Evolutionary conservation across 1,140 invertebrate genomes (phyloP).

Genomic region (Glomeris maerens): DNA sequence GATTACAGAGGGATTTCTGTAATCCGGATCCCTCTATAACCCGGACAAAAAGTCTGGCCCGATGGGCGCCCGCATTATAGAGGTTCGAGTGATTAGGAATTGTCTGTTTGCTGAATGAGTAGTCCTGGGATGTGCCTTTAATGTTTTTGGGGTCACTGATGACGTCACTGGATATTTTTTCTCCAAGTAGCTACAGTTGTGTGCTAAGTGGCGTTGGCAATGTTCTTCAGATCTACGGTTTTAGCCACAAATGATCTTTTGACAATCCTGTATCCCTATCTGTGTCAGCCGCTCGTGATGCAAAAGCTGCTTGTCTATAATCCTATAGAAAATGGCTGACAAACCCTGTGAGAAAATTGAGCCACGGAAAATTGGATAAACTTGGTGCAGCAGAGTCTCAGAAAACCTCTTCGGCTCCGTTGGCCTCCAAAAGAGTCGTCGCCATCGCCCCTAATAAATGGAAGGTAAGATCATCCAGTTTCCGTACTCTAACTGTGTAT

Average conservation of each 20-base stretch:
- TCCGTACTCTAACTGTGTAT: constrained; percentile 1
- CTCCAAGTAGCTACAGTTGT: neutral
- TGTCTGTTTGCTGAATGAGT: too few species aligned
- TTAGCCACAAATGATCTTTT: neutral
- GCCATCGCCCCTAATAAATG: constrained; percentile 47
- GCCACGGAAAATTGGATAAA: constrained; percentile 75
- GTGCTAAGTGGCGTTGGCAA: neutral
- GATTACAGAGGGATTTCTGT: too few species aligned
- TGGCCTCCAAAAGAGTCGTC: neutral
- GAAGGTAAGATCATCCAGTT: constrained; percentile 40
- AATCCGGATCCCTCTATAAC: too few species aligned
- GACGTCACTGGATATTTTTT: neutral
- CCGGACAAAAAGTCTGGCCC: too few species aligned
- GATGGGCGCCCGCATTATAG: too few species aligned
- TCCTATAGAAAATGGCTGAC: constrained; percentile 78
- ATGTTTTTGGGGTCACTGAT: neutral
- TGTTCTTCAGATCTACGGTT: neutral
- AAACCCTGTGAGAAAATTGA: constrained; percentile 70
- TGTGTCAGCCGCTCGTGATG: neutral
- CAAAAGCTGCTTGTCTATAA: constrained; percentile 18
- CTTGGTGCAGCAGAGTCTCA: constrained; percentile 25
- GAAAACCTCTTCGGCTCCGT: constrained; percentile 10
- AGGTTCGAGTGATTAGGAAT: too few species aligned
- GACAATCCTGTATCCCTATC: neutral
- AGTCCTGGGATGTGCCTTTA: too few species aligned